Percentiles rank a stretch among this genome's conserved stretches.
These are phyloP conservation scores for Xerus rutilus DNA, from an alignment of 2,797 vertebrate genomes.

Conservation along the genomic window DNA sequence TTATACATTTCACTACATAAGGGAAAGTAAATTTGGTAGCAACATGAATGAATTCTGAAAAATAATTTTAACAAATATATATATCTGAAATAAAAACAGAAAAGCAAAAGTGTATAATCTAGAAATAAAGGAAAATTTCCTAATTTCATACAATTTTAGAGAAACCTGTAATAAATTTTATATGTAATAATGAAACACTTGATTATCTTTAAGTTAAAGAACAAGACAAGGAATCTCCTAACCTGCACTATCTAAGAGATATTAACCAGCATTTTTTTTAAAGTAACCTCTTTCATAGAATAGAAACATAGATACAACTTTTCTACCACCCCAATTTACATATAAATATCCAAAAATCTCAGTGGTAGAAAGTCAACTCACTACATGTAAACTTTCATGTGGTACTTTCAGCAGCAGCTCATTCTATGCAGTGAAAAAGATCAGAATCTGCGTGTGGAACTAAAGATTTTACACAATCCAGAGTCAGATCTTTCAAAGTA, in stretches of 20 bases:
- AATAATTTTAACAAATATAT: background rate
- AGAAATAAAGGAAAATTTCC: background rate
- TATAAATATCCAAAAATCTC: background rate
- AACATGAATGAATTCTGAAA: background rate
- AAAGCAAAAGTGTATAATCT: background rate
- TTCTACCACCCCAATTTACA: background rate
- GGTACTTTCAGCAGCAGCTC: background rate
- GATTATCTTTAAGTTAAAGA: background rate
- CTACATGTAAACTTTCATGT: background rate
- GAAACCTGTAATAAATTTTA: background rate
- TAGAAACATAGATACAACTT: background rate
- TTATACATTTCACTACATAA: background rate
- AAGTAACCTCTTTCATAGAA: background rate
- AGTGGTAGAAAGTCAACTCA: background rate
- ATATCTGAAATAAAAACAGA: background rate
- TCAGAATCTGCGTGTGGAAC: background rate
- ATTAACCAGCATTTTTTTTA: background rate
- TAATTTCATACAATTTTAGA: background rate
- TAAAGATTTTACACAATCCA: background rate
- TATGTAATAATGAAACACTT: background rate
- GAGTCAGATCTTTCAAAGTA: background rate
- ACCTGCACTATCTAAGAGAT: background rate
- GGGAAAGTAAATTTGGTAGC: background rate
- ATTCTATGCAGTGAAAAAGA: background rate
- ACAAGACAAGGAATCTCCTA: background rate